Evolutionary conservation across 2,797 vertebrate species (phyloP).

Genomic region (Gymnothorax javanicus): DNA sequence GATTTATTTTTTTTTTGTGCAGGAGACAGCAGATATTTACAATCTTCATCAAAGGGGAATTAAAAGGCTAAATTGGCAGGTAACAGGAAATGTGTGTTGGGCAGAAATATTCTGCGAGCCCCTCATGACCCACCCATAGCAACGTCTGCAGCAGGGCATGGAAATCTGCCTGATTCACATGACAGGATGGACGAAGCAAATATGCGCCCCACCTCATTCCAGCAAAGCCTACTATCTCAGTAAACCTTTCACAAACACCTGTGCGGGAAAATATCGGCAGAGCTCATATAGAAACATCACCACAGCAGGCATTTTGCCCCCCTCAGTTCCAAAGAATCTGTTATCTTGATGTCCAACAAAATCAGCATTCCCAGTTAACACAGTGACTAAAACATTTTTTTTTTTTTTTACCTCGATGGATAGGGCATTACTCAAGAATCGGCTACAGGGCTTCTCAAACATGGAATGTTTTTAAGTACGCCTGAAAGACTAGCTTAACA

Average conservation of each 20-base stretch:
- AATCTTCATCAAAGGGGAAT: background rate
- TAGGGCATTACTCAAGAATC: background rate
- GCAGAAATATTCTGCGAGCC: background rate
- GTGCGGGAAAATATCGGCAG: constrained; percentile 71
- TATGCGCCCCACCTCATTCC: constrained; percentile 11
- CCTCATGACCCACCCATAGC: background rate
- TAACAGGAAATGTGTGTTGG: too few relatives aligned
- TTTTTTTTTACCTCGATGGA: background rate
- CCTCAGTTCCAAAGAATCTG: constrained; percentile 35
- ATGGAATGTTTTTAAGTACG: background rate
- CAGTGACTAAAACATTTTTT: constrained; percentile 17
- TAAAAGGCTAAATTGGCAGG: background rate
- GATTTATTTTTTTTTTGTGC: background rate
- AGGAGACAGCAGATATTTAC: background rate
- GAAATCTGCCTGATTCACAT: constrained; percentile 14
- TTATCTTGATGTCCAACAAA: background rate
- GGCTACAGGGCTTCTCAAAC: background rate
- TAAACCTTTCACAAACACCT: constrained; percentile 62
- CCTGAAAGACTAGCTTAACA: background rate
- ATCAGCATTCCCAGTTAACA: constrained; percentile 32
- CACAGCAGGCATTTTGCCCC: constrained; percentile 62
- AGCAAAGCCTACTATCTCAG: constrained; percentile 55
- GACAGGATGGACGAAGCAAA: background rate
- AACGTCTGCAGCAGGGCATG: background rate
- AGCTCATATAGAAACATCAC: constrained; percentile 63